A percentile compares a stretch with the other conserved stretches of the same genome.
Conservation (phyloP, 2,797 vertebrate species). For the Graptemys geographica region DNA sequence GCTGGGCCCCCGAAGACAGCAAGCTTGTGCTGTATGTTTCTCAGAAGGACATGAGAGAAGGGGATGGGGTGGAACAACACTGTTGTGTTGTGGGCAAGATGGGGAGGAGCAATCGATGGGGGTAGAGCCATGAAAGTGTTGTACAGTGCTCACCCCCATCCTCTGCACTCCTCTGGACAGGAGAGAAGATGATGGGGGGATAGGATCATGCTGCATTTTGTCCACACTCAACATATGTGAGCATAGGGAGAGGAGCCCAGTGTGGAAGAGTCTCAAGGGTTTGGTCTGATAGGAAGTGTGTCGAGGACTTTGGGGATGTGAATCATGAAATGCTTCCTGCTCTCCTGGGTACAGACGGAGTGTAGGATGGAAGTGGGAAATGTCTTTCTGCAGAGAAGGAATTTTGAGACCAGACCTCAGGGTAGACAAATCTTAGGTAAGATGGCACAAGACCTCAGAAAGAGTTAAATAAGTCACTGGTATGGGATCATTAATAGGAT, state of each 20-base stretch:
- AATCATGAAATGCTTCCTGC: not conserved
- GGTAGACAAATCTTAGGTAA: not conserved
- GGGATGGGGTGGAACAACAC: not conserved
- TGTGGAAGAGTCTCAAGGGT: not conserved
- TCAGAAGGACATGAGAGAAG: not conserved
- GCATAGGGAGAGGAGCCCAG: not conserved
- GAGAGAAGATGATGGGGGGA: not conserved
- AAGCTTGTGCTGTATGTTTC: not conserved
- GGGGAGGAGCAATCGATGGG: not conserved
- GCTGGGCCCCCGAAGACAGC: not conserved
- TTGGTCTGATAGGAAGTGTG: rapidly evolving
- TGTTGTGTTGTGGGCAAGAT: not conserved
- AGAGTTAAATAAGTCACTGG: not conserved
- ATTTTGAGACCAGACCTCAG: not conserved
- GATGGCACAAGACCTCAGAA: rapidly evolving
- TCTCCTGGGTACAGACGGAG: not conserved
- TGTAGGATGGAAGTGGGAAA: not conserved
- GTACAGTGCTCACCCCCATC: not conserved
- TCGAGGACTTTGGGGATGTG: not conserved
- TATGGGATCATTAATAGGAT: not conserved
- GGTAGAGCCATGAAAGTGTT: not conserved
- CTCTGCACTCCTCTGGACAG: not conserved
- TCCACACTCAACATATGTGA: not conserved
- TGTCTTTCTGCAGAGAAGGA: not conserved
- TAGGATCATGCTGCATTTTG: not conserved